A percentile compares a stretch with the other conserved stretches of the same genome.
phyloP scores from a whole-genome alignment of 2,113 vertebrate genomes.

The Oryzias curvinotus region DNA sequence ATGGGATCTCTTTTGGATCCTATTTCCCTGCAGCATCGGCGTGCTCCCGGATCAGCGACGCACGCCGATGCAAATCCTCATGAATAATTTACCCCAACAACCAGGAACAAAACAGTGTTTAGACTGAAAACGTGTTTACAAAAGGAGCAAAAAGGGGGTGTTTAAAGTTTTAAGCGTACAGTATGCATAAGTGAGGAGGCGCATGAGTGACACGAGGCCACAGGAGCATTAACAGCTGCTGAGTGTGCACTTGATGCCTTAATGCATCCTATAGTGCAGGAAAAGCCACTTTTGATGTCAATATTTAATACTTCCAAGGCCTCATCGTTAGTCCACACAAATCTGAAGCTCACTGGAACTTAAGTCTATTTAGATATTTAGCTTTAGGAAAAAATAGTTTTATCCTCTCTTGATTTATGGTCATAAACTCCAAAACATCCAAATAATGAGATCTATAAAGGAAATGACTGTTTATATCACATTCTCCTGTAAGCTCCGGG shows the following conservation, averaged over 20 bases:
- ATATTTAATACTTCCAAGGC: slow-evolving; percentile 39
- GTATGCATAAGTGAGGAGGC: neutral
- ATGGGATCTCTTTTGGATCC: neutral
- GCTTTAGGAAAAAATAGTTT: neutral
- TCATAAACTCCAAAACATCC: neutral
- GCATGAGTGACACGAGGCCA: neutral
- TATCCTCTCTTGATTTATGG: no score
- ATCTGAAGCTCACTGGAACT: neutral
- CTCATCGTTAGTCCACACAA: slow-evolving; percentile 2
- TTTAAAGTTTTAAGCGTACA: slow-evolving; percentile 17
- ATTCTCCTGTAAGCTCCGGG: no score
- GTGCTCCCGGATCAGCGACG: no score
- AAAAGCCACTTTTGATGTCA: slow-evolving; percentile 29
- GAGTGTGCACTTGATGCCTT: slow-evolving; percentile 17
- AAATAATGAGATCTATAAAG: no score
- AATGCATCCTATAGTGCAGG: slow-evolving; percentile 10
- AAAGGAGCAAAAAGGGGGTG: neutral
- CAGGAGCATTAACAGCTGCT: neutral
- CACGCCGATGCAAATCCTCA: neutral
- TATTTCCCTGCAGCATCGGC: neutral
- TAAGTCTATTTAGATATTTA: neutral
- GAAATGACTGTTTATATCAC: no score
- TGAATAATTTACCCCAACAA: slow-evolving; percentile 13
- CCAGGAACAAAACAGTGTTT: neutral
- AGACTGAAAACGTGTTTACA: neutral